Base-by-base conservation (phyloP, 2,888 invertebrate genomes). In the Synergus laeviventris region DNA sequence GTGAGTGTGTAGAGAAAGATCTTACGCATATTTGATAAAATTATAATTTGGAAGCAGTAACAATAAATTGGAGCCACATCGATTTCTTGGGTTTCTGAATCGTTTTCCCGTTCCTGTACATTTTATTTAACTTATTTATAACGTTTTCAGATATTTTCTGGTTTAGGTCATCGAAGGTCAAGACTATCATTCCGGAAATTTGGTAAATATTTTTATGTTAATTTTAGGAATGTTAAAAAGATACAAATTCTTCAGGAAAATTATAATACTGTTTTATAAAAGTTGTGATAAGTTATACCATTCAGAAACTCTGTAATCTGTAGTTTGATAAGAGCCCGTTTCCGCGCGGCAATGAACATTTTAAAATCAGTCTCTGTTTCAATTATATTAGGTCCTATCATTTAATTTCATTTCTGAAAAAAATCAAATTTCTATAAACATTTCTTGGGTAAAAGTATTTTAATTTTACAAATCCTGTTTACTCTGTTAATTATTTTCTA, bases 11-110 rank as follows among this genome's bases (percentile, higher is more conserved):
- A 64, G 18, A 54, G n/a, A 18, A 54, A 54, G 24, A 42, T 66
- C 16, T 66, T 42, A 45, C 45, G 45, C 45, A 66, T 66, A 42
- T 66, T 66, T 66, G 45, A 45, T 21, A 42, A 45, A 62, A 21
- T 66, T 66, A 66, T 45, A 18, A 45, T 45, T 66, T 45, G 24
- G 24, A 66, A 45, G 45, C 66, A 66, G 42, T 66, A 66, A 66
- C 45, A 66, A 66, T 66, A 66, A 66, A 66, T 66, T 66, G 21
- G 24, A 66, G 24, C 16, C 66, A 66, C 45, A 66, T 42, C n/a
- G 14, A 64, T 45, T 7, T 42, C 2, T 21, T 56, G 56, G 12
- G 1, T 66, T 66, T 18, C 12, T 7, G 9, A 24, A 45, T 42
- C 14, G 24, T 66, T 16, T 9, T 24, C 16, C 24, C 24, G 42